Percentiles rank a stretch among this genome's conserved stretches.
Evolutionary conservation across 2,113 vertebrate species (phyloP).

Genomic region (Beaufortia kweichowensis): DNA sequence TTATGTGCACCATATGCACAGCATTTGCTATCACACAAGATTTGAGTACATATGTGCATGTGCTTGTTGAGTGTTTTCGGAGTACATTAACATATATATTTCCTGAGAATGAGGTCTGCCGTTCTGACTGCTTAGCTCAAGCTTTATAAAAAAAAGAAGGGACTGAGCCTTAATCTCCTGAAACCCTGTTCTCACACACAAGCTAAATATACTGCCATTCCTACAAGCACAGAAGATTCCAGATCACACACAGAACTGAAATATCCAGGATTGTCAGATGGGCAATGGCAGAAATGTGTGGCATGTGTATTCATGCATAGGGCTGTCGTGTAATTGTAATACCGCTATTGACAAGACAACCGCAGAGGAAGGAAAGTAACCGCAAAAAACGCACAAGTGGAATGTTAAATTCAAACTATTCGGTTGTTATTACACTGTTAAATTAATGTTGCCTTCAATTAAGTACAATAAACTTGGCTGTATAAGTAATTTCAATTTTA

Average conservation of each 20-base stretch:
- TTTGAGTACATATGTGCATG: neutral
- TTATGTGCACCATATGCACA: neutral
- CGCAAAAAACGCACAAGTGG: too few relatives aligned
- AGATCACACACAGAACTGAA: slow-evolving; percentile 42
- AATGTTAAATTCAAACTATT: too few relatives aligned
- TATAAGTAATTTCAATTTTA: too few relatives aligned
- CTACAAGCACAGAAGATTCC: slow-evolving; percentile 49
- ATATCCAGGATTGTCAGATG: slow-evolving; percentile 36
- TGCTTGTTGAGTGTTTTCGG: neutral
- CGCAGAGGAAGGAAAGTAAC: too few relatives aligned
- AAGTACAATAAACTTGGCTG: too few relatives aligned
- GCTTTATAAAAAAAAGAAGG: slow-evolving; percentile 35
- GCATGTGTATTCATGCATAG: slow-evolving; percentile 27
- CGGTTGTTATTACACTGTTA: too few relatives aligned
- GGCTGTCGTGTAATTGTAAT: too few relatives aligned
- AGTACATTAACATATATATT: neutral
- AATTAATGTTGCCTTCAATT: too few relatives aligned
- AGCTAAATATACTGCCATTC: slow-evolving; percentile 60
- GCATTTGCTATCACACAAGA: neutral
- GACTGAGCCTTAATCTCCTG: slow-evolving; percentile 22
- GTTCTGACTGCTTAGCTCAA: slow-evolving; percentile 1
- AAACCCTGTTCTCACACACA: slow-evolving; percentile 58
- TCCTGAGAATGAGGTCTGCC: neutral
- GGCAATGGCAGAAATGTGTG: slow-evolving; percentile 13
- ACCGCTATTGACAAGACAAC: too few relatives aligned